Evolutionary conservation across 2,797 vertebrate species (phyloP).

Genomic region (Oceanodroma leucorhoa): DNA sequence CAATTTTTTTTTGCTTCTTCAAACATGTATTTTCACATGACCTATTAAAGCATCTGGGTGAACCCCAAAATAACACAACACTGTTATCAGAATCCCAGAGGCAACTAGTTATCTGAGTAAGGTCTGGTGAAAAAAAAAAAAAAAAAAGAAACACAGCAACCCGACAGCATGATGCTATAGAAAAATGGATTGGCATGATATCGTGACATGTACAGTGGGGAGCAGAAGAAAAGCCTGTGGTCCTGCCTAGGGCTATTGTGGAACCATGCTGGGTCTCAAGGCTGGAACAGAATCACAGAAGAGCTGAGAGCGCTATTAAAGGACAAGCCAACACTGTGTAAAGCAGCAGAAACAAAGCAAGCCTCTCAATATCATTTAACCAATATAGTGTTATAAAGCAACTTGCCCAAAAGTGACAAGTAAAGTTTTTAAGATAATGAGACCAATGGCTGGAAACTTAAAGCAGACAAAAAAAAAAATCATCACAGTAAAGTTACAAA

Average conservation of each 20-base stretch:
- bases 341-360: not conserved
- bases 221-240: not conserved
- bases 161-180: not conserved
- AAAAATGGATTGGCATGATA: not conserved
- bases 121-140: not conserved
- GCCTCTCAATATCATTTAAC: not conserved
- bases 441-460: not conserved
- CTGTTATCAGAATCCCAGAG: not conserved
- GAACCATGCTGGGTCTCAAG: not conserved
- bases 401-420: not conserved
- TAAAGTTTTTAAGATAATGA: not conserved
- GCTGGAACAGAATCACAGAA: not conserved
- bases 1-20: not conserved
- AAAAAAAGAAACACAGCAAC: too few species aligned
- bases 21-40: not conserved
- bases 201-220: not conserved
- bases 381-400: not conserved
- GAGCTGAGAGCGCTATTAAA: not conserved
- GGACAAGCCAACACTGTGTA: not conserved
- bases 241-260: not conserved
- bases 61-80: not conserved
- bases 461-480: not conserved
- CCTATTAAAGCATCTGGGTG: not conserved
- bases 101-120: not conserved
- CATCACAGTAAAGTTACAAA: not conserved